phyloP scores from a whole-genome alignment of 2,113 vertebrate genomes.

The Raja brachyura region DNA sequence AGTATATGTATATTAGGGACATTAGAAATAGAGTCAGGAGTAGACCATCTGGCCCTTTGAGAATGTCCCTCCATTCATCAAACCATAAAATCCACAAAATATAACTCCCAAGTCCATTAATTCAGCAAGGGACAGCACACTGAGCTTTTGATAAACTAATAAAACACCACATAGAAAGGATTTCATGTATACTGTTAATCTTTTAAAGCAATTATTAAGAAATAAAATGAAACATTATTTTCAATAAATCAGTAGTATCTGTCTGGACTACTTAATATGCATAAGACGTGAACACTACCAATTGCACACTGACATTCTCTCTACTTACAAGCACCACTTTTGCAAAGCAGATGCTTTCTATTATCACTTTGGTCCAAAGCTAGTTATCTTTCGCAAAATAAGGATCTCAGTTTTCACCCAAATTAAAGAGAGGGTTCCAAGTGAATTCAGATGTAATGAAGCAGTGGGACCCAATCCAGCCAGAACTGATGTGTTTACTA shows the following conservation, averaged over 20 bases:
- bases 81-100: no score
- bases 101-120: neutral
- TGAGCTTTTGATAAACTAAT: neutral
- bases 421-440: neutral
- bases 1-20: no score
- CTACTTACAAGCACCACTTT: neutral
- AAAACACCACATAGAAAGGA: neutral
- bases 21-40: no score
- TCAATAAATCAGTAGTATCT: neutral
- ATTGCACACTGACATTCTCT: neutral
- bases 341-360: conserved; percentile 28
- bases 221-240: neutral
- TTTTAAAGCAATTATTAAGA: neutral
- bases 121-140: neutral
- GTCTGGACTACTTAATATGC: neutral
- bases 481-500: no score
- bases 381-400: neutral
- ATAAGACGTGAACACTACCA: neutral
- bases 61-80: no score
- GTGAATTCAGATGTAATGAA: neutral
- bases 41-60: no score
- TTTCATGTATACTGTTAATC: neutral
- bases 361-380: conserved; percentile 26
- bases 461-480: neutral
- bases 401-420: neutral